Evolutionary conservation across 2,888 invertebrate genomes (phyloP).

Genomic region (Drosophila tripunctata): DNA sequence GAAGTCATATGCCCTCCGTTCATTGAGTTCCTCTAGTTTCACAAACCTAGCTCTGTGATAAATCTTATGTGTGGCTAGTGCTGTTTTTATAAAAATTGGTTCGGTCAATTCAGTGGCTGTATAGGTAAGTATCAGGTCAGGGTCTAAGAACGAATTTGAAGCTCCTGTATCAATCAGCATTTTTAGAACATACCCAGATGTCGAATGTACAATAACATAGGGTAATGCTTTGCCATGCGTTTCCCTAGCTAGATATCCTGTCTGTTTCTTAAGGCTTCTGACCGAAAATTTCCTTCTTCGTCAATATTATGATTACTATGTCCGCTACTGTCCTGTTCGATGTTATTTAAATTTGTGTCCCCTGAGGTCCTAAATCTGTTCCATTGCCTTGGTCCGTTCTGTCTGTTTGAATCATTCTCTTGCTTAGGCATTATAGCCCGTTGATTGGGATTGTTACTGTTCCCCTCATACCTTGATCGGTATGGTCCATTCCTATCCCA

Average conservation of each 20-base stretch:
- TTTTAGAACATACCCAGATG: too few relatives aligned
- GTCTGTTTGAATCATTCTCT: neutral
- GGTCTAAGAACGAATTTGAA: neutral
- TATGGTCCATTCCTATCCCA: neutral
- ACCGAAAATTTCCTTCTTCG: neutral
- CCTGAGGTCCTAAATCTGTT: too few relatives aligned
- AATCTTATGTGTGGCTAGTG: neutral
- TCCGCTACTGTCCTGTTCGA: too few relatives aligned
- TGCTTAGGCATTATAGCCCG: neutral
- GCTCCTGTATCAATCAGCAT: neutral
- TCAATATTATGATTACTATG: neutral
- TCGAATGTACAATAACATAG: too few relatives aligned
- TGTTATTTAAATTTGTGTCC: too few relatives aligned
- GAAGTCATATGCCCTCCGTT: neutral
- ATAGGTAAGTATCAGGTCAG: neutral
- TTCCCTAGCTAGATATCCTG: constrained; percentile 2
- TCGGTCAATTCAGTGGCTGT: constrained; percentile 1
- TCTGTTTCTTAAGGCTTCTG: neutral
- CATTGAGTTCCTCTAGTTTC: neutral
- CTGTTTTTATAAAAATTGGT: constrained; percentile 2
- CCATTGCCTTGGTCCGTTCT: neutral
- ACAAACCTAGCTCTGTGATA: neutral
- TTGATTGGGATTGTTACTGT: neutral
- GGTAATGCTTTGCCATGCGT: neutral
- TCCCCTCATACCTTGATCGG: neutral